phyloP scores from a whole-genome alignment of 64 coral and sea anemone genomes.

The Porites lutea region DNA sequence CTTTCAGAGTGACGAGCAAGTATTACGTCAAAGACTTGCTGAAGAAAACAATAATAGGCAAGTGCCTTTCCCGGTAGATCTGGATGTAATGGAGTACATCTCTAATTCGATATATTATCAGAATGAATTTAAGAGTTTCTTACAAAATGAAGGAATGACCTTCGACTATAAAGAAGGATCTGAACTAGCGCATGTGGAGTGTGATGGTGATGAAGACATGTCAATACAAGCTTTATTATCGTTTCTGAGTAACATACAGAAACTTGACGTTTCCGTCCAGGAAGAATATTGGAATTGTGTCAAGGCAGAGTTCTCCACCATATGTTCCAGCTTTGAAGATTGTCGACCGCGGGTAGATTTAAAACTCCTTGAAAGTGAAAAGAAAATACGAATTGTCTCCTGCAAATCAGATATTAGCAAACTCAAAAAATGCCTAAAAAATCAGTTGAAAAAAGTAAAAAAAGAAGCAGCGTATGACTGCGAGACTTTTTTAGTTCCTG shows the following conservation, averaged over 20 bases:
- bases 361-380: neutral
- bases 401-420: neutral
- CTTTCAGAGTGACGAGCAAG: no score
- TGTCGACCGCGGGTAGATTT: neutral
- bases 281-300: neutral
- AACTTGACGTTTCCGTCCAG: neutral
- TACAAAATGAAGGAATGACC: neutral
- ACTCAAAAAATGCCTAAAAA: neutral
- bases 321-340: neutral
- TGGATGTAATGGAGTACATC: constrained; percentile 14
- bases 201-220: no score
- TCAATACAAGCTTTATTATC: neutral
- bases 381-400: neutral
- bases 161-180: neutral
- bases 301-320: neutral
- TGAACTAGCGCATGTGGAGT: neutral
- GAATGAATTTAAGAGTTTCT: neutral
- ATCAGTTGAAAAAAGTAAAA: neutral
- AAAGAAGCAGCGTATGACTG: neutral
- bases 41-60: neutral
- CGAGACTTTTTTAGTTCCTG: neutral
- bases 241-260: neutral
- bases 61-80: neutral
- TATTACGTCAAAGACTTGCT: neutral
- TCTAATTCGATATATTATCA: neutral